phyloP scores from a whole-genome alignment of 1,140 invertebrate species.

The Musca domestica region DNA sequence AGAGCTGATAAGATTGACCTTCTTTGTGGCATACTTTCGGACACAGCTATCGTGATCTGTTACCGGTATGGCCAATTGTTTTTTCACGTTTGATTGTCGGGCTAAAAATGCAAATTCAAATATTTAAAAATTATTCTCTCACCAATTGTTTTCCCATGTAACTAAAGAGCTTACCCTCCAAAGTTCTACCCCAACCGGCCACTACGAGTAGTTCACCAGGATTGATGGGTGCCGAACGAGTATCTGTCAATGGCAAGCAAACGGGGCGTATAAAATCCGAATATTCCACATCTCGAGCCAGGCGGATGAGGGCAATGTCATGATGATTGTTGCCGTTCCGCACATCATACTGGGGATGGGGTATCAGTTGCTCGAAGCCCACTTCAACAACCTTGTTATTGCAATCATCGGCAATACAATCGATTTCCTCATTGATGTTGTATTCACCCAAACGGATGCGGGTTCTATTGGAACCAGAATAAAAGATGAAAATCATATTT shows the following conservation, averaged over 20 bases:
- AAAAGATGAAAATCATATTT: not conserved
- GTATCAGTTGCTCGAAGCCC: conserved; percentile 44
- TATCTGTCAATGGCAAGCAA: conserved; percentile 63
- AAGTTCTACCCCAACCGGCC: conserved; percentile 71
- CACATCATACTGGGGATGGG: conserved; percentile 50
- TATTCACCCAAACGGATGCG: conserved; percentile 64
- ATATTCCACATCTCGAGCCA: conserved; percentile 70
- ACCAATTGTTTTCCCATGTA: not conserved
- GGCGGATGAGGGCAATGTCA: conserved; percentile 75
- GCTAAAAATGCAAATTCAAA: conserved; percentile 27
- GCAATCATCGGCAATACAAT: conserved; percentile 56
- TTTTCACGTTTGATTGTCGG: conserved; percentile 57
- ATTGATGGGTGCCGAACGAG: conserved; percentile 37
- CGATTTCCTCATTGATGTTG: conserved; percentile 56
- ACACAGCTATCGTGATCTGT: conserved; percentile 55
- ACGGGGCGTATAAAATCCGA: conserved; percentile 72
- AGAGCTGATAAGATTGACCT: conserved; percentile 33
- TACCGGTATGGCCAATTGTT: conserved; percentile 59
- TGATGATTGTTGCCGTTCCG: conserved; percentile 47
- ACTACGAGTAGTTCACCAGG: conserved; percentile 57
- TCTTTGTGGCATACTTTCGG: conserved; percentile 53
- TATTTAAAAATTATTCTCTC: too few species aligned
- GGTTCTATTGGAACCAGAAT: conserved; percentile 37
- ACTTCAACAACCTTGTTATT: conserved; percentile 44
- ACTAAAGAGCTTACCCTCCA: conserved; percentile 40